phyloP scores from a whole-genome alignment of 2,888 invertebrate genomes.

The Dynastes maya region DNA sequence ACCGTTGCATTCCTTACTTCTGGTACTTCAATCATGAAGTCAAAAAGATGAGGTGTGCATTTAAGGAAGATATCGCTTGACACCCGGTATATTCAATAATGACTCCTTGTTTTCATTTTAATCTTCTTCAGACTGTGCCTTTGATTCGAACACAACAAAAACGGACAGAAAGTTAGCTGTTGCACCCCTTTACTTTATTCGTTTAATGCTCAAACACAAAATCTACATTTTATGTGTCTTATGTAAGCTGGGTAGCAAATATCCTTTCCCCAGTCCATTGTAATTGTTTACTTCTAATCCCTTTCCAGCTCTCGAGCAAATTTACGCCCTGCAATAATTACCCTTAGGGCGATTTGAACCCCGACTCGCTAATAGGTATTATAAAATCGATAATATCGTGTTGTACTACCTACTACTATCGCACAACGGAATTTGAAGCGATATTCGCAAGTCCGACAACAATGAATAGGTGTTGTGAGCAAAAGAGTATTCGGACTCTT shows the following conservation, averaged over 20 bases:
- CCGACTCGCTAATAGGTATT: conserved; percentile 17
- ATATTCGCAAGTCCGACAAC: too few species aligned
- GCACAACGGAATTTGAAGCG: too few species aligned
- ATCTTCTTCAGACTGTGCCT: too few species aligned
- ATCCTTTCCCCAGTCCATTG: neutral
- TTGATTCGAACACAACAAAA: too few species aligned
- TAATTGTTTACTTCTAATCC: conserved; percentile 19
- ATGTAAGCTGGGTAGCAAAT: neutral
- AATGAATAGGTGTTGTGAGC: neutral
- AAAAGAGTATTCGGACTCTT: neutral
- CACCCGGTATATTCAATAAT: too few species aligned
- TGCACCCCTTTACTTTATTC: too few species aligned
- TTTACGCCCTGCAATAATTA: conserved; percentile 10
- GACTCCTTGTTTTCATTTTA: too few species aligned
- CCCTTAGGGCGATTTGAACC: neutral
- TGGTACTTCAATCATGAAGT: too few species aligned
- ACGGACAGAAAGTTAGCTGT: too few species aligned
- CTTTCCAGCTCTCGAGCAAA: neutral
- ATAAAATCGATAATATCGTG: conserved; percentile 17
- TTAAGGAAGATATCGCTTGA: too few species aligned
- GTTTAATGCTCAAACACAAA: neutral
- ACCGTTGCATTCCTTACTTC: too few species aligned
- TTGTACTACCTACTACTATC: neutral
- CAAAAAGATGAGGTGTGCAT: too few species aligned
- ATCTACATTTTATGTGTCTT: neutral